Evolutionary conservation across 2,888 invertebrate species (phyloP).

Genomic region (Pasiphila rectangulata): DNA sequence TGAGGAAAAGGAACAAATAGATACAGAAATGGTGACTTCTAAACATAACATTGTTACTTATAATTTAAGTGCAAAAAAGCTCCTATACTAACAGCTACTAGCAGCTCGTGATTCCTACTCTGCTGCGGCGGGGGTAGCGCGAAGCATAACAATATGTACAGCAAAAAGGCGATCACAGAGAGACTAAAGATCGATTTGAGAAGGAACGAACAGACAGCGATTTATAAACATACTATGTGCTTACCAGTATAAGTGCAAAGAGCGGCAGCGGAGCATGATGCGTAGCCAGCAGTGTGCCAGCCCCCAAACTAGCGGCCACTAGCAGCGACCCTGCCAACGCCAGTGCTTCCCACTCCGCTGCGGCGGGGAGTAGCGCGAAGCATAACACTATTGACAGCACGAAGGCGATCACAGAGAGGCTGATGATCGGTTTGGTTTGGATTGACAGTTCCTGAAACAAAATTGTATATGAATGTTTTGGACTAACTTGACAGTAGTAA

Average conservation of each 20-base stretch:
- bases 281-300: slow-evolving; percentile 83
- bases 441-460: slow-evolving; percentile 77
- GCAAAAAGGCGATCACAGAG: too few relatives aligned
- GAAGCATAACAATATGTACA: too few relatives aligned
- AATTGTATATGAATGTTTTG: not conserved
- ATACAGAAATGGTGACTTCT: too few relatives aligned
- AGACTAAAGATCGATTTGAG: too few relatives aligned
- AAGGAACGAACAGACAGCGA: too few relatives aligned
- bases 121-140: too few relatives aligned
- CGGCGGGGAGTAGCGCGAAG: slow-evolving; percentile 79
- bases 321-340: slow-evolving; percentile 82
- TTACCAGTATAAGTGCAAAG: slow-evolving; percentile 87
- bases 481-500: too few relatives aligned
- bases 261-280: slow-evolving; percentile 84
- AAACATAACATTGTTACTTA: too few relatives aligned
- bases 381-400: slow-evolving; percentile 75
- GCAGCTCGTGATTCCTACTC: too few relatives aligned
- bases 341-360: slow-evolving; percentile 82
- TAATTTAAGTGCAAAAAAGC: too few relatives aligned
- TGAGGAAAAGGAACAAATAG: too few relatives aligned
- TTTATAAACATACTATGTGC: slow-evolving; percentile 37
- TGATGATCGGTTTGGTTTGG: slow-evolving; percentile 66
- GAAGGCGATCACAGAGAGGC: slow-evolving; percentile 76
- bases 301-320: slow-evolving; percentile 80
- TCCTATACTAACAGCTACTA: too few relatives aligned